Percentiles rank a stretch among this genome's conserved stretches.
Conservation (phyloP, 2,113 vertebrate species). For the Saimiri boliviensis region DNA sequence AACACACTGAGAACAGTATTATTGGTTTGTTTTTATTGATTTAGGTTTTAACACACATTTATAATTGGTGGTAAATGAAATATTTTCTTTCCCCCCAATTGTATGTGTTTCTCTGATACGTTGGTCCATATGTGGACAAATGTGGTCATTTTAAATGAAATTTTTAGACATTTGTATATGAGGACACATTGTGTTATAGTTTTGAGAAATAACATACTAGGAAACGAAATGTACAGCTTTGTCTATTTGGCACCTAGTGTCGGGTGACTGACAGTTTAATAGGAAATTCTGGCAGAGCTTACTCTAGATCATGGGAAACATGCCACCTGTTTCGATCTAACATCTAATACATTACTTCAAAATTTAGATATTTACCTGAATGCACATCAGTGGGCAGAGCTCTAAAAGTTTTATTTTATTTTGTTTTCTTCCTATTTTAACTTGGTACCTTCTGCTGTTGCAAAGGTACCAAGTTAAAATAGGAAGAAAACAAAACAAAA, state of each 20-base stretch:
- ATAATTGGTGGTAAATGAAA: not conserved
- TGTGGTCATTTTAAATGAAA: not conserved
- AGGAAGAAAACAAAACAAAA: no score
- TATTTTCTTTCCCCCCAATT: not conserved
- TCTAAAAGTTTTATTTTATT: not conserved
- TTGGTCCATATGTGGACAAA: not conserved
- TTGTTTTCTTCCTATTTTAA: not conserved
- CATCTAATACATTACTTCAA: not conserved
- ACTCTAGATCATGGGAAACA: not conserved
- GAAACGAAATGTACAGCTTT: not conserved
- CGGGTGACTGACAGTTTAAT: constrained; percentile 52
- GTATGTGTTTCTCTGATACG: not conserved
- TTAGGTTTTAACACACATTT: not conserved
- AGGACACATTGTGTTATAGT: not conserved
- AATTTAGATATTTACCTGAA: constrained; percentile 40
- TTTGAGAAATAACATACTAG: constrained; percentile 39
- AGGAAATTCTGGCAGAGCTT: constrained; percentile 59
- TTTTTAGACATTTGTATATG: not conserved
- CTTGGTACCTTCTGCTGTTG: not conserved
- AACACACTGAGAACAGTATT: not conserved
- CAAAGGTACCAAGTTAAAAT: not conserved
- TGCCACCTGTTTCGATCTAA: not conserved
- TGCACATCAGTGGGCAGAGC: not conserved
- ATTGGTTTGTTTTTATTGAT: constrained; percentile 4
- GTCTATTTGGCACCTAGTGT: constrained; percentile 5